These are phyloP conservation scores for Pyrochroa serraticornis DNA, from an alignment of 2,888 invertebrate species.

Conservation along the genomic window DNA sequence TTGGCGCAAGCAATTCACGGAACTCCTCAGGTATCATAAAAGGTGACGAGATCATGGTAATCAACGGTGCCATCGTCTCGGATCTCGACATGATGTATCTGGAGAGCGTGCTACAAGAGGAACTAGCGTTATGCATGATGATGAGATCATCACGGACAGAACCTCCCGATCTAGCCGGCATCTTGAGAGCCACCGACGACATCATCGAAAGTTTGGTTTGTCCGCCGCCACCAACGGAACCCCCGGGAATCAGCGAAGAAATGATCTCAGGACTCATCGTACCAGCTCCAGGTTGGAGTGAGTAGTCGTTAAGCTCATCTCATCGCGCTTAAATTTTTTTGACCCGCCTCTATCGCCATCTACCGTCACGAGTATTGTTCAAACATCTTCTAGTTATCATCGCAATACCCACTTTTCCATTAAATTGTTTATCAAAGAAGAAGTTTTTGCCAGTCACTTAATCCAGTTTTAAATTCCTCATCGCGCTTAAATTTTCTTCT, in stretches of 20 bases:
- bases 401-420: too few species aligned
- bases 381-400: too few species aligned
- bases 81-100: slow-evolving; percentile 99
- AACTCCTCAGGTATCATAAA: slow-evolving; percentile 83
- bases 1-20: not conserved
- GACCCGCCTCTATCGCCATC: not conserved
- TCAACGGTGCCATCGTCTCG: slow-evolving; percentile 96
- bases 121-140: slow-evolving; percentile 93
- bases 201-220: slow-evolving; percentile 95
- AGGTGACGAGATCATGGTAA: slow-evolving; percentile 98
- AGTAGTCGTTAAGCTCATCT: slow-evolving; percentile 57
- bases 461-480: too few species aligned
- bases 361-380: too few species aligned
- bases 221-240: slow-evolving; percentile 94
- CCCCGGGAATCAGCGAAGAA: slow-evolving; percentile 91
- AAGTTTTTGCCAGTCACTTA: too few species aligned
- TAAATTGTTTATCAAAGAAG: too few species aligned
- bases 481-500: too few species aligned
- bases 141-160: slow-evolving; percentile 89
- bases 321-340: slow-evolving; percentile 8
- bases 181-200: slow-evolving; percentile 84
- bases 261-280: slow-evolving; percentile 97
- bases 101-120: slow-evolving; percentile 95
- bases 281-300: slow-evolving; percentile 94
- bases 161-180: slow-evolving; percentile 75